A percentile compares a stretch with the other conserved stretches of the same genome.
These are phyloP conservation scores for Epistrophe eligans DNA, from an alignment of 2,888 invertebrate genomes.

Conservation along the genomic window DNA sequence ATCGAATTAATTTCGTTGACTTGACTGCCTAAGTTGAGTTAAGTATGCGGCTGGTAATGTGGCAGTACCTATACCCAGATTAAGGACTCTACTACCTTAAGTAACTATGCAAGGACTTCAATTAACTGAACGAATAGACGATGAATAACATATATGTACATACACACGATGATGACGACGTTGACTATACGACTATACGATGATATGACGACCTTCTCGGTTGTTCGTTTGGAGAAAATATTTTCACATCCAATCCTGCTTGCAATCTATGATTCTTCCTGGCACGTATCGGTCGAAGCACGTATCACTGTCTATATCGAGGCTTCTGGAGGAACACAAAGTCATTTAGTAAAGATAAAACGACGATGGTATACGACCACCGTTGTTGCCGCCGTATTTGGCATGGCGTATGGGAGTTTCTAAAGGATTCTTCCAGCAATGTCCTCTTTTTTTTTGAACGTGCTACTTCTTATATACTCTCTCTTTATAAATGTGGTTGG, in stretches of 20 bases:
- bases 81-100: constrained; percentile 71
- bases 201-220: constrained; percentile 16
- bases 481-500: constrained; percentile 30
- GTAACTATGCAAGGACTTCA: constrained; percentile 74
- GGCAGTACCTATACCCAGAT: constrained; percentile 52
- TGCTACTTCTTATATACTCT: not conserved
- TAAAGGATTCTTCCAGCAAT: constrained; percentile 1
- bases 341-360: constrained; percentile 74
- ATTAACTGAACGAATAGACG: constrained; percentile 71
- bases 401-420: not conserved
- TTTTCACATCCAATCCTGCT: constrained; percentile 27
- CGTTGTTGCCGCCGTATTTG: too few relatives aligned
- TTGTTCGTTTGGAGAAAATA: constrained; percentile 22
- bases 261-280: constrained; percentile 49
- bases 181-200: not conserved
- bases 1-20: constrained; percentile 76
- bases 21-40: constrained; percentile 74
- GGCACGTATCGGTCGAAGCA: constrained; percentile 70
- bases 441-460: not conserved
- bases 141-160: not conserved
- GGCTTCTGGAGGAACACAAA: constrained; percentile 60
- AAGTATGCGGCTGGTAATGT: constrained; percentile 66
- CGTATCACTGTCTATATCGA: constrained; percentile 61
- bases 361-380: constrained; percentile 57
- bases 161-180: constrained; percentile 10